Percentiles rank a stretch among this genome's conserved stretches.
Conservation (phyloP, 2,888 invertebrate genomes). For the Masnerella sp. region DNA sequence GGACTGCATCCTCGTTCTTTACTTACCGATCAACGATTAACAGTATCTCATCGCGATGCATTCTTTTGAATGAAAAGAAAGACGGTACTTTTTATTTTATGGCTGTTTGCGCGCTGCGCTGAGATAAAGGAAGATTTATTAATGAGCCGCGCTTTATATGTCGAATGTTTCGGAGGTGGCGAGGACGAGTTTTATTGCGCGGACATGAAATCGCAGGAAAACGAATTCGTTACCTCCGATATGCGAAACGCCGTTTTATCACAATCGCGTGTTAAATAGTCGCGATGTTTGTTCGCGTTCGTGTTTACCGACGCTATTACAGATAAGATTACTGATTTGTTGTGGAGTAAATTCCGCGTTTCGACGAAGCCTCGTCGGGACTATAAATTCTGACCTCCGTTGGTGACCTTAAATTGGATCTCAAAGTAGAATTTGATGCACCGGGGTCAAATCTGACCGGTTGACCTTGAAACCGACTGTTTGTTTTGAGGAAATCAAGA, state of each 20-base stretch:
- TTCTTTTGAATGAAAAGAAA: slow-evolving; percentile 49
- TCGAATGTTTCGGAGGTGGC: slow-evolving; percentile 47
- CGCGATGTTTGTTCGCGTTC: slow-evolving; percentile 52
- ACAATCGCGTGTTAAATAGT: slow-evolving; percentile 57
- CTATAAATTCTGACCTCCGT: slow-evolving; percentile 9
- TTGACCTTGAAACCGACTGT: no score
- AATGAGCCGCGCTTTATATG: slow-evolving; percentile 49
- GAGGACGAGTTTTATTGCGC: slow-evolving; percentile 46
- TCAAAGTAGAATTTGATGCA: background rate
- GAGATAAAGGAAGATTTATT: slow-evolving; percentile 57
- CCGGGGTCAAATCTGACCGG: slow-evolving; percentile 6
- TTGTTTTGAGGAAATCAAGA: no score
- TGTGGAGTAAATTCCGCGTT: slow-evolving; percentile 35
- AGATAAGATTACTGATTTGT: slow-evolving; percentile 56
- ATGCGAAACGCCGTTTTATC: slow-evolving; percentile 50
- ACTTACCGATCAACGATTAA: slow-evolving; percentile 54
- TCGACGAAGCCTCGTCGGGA: slow-evolving; percentile 14
- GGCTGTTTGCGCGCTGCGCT: slow-evolving; percentile 36
- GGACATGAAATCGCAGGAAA: slow-evolving; percentile 38
- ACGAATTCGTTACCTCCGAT: slow-evolving; percentile 52
- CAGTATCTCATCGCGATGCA: slow-evolving; percentile 54
- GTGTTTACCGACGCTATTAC: slow-evolving; percentile 53
- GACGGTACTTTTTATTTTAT: slow-evolving; percentile 50
- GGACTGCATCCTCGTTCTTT: slow-evolving; percentile 33
- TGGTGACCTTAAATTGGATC: slow-evolving; percentile 27